Base-by-base conservation (phyloP, 1,140 invertebrate genomes). In the Thaumatotibia leucotreta region DNA sequence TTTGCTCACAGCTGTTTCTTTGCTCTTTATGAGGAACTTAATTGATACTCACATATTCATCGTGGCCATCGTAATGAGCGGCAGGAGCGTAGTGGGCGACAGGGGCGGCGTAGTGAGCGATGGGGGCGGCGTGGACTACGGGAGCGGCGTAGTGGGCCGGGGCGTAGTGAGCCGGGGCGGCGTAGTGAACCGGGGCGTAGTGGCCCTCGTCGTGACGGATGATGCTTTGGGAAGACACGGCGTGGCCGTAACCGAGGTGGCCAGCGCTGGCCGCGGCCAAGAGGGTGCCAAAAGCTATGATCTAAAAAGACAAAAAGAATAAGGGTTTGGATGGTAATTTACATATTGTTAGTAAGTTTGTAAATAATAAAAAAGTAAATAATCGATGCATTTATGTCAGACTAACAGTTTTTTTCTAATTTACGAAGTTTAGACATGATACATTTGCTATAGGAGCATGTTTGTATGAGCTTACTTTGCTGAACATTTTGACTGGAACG, bases 401-500 rank as follows among this genome's bases (percentile, higher is more conserved):
- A n/a, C n/a, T n/a, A n/a, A n/a, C n/a, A n/a, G n/a, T n/a, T n/a
- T n/a, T n/a, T 39, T 3, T 39, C 2, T 2, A 9, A 39, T 39
- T 39, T 10, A 2, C 14, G 14, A 39, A 39, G 14, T n/a, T n/a
- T n/a, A n/a, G n/a, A n/a, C n/a, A n/a, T n/a, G n/a, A n/a, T n/a
- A n/a, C n/a, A n/a, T n/a, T n/a, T n/a, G n/a, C n/a, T n/a, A n/a
- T n/a, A n/a, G n/a, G n/a, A 31, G 11, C n/a, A 24, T 54, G 23
- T 22, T 24, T 58, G 23, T n/a, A n/a, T 14, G 2, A 20, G 82
- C 84, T 86, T 68, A 86, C 84, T 84, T 86, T 86, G 77, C 80
- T 82, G 77, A 86, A 85, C 85, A 88, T 88, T 76, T 82, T 85
- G 77, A 61, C 64, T 80, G n/a, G n/a, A n/a, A n/a, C n/a, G n/a